Base-by-base conservation (phyloP, 1,140 invertebrate genomes). In the Aporrectodea caliginosa region DNA sequence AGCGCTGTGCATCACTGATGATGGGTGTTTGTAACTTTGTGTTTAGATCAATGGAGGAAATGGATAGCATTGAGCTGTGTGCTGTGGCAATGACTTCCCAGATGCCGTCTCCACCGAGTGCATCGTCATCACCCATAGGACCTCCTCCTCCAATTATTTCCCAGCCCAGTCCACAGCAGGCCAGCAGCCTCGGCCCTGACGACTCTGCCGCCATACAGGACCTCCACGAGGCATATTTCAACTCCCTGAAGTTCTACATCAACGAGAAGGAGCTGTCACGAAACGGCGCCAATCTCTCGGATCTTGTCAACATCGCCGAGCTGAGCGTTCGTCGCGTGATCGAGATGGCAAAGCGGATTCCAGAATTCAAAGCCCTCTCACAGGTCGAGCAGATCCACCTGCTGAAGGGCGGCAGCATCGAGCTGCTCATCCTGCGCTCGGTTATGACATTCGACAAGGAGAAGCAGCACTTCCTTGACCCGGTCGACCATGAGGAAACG, bases 341-440 rank as follows among this genome's bases (percentile, higher is more conserved):
- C 35, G 87, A 88, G 81, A 88, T 88, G 87, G 84, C 86, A 71
- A 88, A 88, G 84, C 87, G 87, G 83, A 86, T 88, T 73, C 86
- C 87, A 82, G 83, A 84, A 0, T 91, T 90, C 82, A 85, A 85
- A 71, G 83, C 84, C 6, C 84, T 90, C 6, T 85, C 85, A 16
- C 84, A 87, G 75, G 80, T 82, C 1, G 90, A 90, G 81, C 89
- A 90, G 83, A 87, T 88, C 75, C 86, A 86, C 22, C 83, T 91
- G 27, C 83, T 91, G 34, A 86, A 90, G 75, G 87, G 87, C 43
- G 88, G 89, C 35, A 88, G 89, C 73, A 86, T 90, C 74, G 90
- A 91, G 83, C 84, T 90, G 85, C 88, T 90, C 80, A 88, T 90
- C 81, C 84, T 91, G 14, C 84, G 89, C 29, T 87, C 87, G 78